phyloP scores from a whole-genome alignment of 1,140 invertebrate genomes.

The Zaprionus ghesquierei region DNA sequence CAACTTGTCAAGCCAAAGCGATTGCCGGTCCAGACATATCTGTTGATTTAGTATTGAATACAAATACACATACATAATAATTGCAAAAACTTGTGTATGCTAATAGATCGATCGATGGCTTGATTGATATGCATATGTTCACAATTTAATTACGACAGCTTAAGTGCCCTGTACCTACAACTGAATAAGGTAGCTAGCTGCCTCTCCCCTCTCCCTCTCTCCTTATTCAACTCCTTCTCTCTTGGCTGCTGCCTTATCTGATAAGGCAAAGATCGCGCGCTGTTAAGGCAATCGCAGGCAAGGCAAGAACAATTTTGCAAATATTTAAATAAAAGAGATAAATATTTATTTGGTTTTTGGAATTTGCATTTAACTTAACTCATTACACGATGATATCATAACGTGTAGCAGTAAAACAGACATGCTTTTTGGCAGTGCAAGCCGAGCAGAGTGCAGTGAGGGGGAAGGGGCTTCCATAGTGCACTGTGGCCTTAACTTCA shows the following conservation, averaged over 20 bases:
- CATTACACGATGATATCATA: background rate
- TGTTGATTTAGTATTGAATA: conserved; percentile 74
- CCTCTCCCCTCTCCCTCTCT: background rate
- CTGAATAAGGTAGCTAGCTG: background rate
- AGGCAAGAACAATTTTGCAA: conserved; percentile 2
- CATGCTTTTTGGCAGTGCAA: no score
- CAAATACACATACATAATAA: conserved; percentile 66
- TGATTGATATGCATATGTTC: conserved; percentile 57
- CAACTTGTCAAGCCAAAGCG: conserved; percentile 69
- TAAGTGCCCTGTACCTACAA: conserved; percentile 43
- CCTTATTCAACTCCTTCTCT: no score
- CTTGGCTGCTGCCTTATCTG: background rate
- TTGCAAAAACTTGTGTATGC: conserved; percentile 77
- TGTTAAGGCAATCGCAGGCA: conserved; percentile 11
- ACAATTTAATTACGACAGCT: conserved; percentile 66
- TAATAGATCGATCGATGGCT: conserved; percentile 53
- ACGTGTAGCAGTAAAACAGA: background rate
- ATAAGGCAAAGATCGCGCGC: background rate
- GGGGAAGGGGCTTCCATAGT: background rate
- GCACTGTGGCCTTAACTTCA: background rate
- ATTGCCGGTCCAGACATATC: conserved; percentile 61
- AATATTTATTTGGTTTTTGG: background rate
- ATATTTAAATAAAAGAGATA: background rate
- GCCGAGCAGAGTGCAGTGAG: background rate
- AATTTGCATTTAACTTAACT: background rate